Percentiles rank a stretch among this genome's conserved stretches.
Evolutionary conservation across 2,888 invertebrate species (phyloP).

Genomic region (Micoletzkya japonica): DNA sequence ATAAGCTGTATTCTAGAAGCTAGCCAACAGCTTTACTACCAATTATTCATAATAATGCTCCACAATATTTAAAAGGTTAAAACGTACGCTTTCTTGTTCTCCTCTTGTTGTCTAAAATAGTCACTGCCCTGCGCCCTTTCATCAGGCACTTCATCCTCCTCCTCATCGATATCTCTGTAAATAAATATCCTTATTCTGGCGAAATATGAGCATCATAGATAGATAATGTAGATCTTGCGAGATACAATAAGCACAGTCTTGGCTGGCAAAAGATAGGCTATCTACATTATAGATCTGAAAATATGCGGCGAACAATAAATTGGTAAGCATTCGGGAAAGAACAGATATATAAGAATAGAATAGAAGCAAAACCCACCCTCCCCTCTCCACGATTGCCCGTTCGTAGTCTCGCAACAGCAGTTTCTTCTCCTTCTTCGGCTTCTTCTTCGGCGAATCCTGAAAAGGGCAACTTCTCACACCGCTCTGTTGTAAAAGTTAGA

Average conservation of each 20-base stretch:
- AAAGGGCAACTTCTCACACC: neutral
- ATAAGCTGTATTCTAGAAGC: too few relatives aligned
- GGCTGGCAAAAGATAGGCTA: neutral
- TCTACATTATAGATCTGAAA: neutral
- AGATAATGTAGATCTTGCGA: neutral
- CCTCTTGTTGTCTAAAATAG: constrained; percentile 69
- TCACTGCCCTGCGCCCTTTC: constrained; percentile 29
- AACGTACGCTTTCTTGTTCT: constrained; percentile 73
- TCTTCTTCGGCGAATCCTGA: constrained; percentile 12
- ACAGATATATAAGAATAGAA: too few relatives aligned
- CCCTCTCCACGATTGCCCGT: constrained; percentile 76
- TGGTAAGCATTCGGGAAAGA: neutral
- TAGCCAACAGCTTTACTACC: too few relatives aligned
- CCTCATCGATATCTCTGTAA: constrained; percentile 47
- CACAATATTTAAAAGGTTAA: too few relatives aligned
- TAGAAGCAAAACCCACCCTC: constrained; percentile 68
- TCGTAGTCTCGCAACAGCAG: constrained; percentile 80
- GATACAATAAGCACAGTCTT: neutral
- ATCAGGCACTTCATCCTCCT: constrained; percentile 49
- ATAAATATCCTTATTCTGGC: neutral
- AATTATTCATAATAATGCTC: too few relatives aligned
- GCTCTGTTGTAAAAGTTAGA: neutral
- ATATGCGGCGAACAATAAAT: neutral
- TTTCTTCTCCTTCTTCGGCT: constrained; percentile 69
- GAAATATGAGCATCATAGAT: neutral